Percentiles rank a stretch among this genome's conserved stretches.
phyloP scores from a whole-genome alignment of 2,888 invertebrate genomes.

The Elegia similella region DNA sequence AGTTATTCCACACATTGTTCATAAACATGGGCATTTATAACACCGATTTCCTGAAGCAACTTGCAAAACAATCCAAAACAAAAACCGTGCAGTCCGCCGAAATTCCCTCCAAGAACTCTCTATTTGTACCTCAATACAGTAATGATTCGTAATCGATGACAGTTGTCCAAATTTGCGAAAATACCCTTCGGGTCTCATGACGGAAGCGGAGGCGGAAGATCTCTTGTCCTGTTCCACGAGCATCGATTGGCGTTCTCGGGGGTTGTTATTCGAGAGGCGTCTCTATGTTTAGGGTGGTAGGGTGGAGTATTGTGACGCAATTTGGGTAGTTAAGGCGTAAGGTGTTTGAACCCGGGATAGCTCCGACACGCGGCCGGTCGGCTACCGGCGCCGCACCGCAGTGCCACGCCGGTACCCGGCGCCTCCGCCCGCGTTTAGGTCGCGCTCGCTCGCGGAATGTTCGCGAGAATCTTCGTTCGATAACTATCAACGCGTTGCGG shows the following conservation, averaged over 20 bases:
- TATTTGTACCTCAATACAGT: no score
- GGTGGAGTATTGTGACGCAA: constrained; percentile 34
- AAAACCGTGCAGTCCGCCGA: no score
- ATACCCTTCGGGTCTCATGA: constrained; percentile 53
- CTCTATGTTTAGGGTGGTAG: constrained; percentile 33
- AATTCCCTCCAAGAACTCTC: no score
- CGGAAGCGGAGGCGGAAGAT: constrained; percentile 72
- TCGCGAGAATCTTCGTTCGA: constrained; percentile 41
- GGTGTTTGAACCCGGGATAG: constrained; percentile 47
- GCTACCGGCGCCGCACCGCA: constrained; percentile 19
- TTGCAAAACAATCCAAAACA: no score
- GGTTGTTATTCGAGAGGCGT: constrained; percentile 28
- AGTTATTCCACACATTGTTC: no score
- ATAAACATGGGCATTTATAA: no score
- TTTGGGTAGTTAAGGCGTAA: constrained; percentile 53
- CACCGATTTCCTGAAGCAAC: no score
- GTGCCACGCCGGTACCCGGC: constrained; percentile 11
- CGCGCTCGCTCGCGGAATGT: constrained; percentile 35
- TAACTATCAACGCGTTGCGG: constrained; percentile 65
- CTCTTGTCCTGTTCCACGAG: constrained; percentile 74
- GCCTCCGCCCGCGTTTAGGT: constrained; percentile 45
- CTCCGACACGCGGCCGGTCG: constrained; percentile 62
- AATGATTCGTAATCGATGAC: constrained; percentile 41
- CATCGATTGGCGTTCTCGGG: constrained; percentile 70
- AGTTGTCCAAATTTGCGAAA: constrained; percentile 51